Conservation (phyloP, 2,797 vertebrate species). For the Alfaro cultratus region DNA sequence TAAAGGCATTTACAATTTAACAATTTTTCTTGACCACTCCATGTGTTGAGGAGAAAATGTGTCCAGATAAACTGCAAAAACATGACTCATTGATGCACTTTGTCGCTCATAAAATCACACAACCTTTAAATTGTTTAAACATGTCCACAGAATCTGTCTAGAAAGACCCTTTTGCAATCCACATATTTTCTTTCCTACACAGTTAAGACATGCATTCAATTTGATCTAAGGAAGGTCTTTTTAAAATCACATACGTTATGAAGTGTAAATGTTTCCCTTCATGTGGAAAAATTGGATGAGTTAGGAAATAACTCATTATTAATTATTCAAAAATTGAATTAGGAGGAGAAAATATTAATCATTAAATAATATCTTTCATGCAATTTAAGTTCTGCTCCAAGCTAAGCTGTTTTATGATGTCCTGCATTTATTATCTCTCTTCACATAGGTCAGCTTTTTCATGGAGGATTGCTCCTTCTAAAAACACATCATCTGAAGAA, state of each 20-base stretch:
- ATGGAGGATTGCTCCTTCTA: background rate
- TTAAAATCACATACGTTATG: slow-evolving; percentile 12
- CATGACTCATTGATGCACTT: background rate
- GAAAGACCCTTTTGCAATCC: slow-evolving; percentile 7
- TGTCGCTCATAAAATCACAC: slow-evolving; percentile 9
- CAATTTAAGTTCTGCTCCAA: slow-evolving; percentile 67
- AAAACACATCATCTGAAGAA: background rate
- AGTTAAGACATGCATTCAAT: background rate
- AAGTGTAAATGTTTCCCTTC: slow-evolving; percentile 7
- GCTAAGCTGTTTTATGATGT: slow-evolving; percentile 25
- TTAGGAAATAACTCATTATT: slow-evolving; percentile 58
- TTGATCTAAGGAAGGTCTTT: slow-evolving; percentile 8
- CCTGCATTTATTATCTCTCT: slow-evolving; percentile 4
- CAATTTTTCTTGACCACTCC: background rate
- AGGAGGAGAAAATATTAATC: slow-evolving; percentile 28
- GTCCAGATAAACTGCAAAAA: slow-evolving; percentile 3
- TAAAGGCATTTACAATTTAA: background rate
- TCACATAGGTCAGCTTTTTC: background rate
- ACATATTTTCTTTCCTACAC: background rate
- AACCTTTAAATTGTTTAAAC: slow-evolving; percentile 8
- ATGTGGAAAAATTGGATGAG: slow-evolving; percentile 48
- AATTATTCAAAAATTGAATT: slow-evolving; percentile 3
- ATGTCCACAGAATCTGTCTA: background rate
- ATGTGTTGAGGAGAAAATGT: background rate
- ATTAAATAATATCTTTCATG: slow-evolving; percentile 77